phyloP scores from a whole-genome alignment of 2,888 invertebrate species.

The Noctua fimbriata region DNA sequence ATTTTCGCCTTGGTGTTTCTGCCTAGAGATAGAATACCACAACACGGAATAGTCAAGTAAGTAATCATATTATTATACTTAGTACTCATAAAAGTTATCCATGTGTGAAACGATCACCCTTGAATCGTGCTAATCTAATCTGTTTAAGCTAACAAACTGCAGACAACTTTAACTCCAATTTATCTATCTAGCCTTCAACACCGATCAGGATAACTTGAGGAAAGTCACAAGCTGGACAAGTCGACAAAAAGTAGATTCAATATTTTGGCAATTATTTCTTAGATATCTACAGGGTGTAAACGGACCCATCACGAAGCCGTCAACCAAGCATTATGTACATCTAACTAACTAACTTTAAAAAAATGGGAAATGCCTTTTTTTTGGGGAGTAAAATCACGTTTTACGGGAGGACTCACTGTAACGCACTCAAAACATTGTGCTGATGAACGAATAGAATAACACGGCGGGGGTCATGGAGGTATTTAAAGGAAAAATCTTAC shows the following conservation, averaged over 20 bases:
- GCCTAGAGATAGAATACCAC: neutral
- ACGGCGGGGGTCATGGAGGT: too few relatives aligned
- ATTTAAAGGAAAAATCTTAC: too few relatives aligned
- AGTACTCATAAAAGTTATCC: slow-evolving; percentile 37
- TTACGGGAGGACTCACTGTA: too few relatives aligned
- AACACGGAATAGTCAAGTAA: neutral
- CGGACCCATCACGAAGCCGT: too few relatives aligned
- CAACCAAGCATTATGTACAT: too few relatives aligned
- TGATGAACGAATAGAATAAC: too few relatives aligned
- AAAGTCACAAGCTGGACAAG: neutral
- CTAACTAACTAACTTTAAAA: too few relatives aligned
- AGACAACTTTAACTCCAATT: slow-evolving; percentile 50
- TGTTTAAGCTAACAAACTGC: slow-evolving; percentile 46
- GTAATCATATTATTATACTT: neutral
- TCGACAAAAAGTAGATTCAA: neutral
- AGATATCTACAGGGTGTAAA: too few relatives aligned
- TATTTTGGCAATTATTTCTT: neutral
- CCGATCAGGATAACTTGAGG: slow-evolving; percentile 25
- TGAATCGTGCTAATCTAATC: slow-evolving; percentile 58
- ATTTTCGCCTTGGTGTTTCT: neutral
- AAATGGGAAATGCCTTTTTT: too few relatives aligned
- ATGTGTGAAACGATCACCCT: slow-evolving; percentile 48
- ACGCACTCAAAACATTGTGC: too few relatives aligned
- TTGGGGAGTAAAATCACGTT: too few relatives aligned
- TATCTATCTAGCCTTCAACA: slow-evolving; percentile 46